Percentiles rank a stretch among this genome's conserved stretches.
phyloP scores from a whole-genome alignment of 2,888 invertebrate species.

The Lycophotia porphyrea region DNA sequence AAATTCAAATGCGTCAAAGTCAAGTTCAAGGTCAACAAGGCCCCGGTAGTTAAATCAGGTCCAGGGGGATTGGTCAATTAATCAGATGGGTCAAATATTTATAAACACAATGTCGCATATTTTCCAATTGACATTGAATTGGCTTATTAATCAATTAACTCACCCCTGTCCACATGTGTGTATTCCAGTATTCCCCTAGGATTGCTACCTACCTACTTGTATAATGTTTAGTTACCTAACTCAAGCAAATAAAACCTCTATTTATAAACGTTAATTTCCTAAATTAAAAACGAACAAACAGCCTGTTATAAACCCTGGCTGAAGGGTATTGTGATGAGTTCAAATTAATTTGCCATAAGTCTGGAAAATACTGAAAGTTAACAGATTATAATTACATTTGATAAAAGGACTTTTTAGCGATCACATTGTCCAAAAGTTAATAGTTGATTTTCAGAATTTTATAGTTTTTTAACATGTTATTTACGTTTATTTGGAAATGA shows the following conservation, averaged over 20 bases:
- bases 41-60: constrained; percentile 31
- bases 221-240: background rate
- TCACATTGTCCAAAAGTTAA: background rate
- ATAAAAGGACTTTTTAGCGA: background rate
- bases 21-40: constrained; percentile 35
- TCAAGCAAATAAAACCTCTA: background rate
- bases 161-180: constrained; percentile 70
- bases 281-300: background rate
- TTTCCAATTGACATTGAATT: constrained; percentile 88
- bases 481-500: background rate
- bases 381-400: background rate
- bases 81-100: constrained; percentile 53
- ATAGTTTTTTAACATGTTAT: background rate
- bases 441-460: background rate
- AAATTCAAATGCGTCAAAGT: constrained; percentile 21
- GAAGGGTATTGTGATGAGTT: background rate
- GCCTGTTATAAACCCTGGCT: background rate
- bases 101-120: constrained; percentile 72
- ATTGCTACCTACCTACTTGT: background rate
- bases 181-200: background rate
- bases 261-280: background rate
- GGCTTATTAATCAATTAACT: constrained; percentile 85
- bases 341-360: background rate
- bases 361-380: background rate
- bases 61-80: constrained; percentile 57